Percentiles rank a stretch among this genome's conserved stretches.
phyloP scores from a whole-genome alignment of 2,888 invertebrate genomes.

The Caenorhabditis angaria region DNA sequence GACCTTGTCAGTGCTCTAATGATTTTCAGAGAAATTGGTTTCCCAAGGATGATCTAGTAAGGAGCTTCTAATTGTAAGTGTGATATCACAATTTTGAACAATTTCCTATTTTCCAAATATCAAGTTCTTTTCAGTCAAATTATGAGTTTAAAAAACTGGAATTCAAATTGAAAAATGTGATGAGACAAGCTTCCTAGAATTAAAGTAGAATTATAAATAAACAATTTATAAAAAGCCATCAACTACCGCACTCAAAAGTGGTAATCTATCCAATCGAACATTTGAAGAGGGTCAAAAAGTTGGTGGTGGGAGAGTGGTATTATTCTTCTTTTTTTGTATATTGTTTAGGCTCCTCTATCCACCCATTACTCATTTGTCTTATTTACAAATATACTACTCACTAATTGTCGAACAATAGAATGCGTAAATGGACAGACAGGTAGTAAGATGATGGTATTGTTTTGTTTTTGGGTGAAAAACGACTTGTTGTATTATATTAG shows the following conservation, averaged over 20 bases:
- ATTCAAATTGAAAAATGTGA: background rate
- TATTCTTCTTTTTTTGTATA: too few relatives aligned
- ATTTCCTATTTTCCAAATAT: too few relatives aligned
- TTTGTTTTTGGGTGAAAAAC: background rate
- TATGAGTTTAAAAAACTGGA: background rate
- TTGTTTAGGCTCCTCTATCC: too few relatives aligned
- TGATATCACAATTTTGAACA: too few relatives aligned
- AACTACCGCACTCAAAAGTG: constrained; percentile 12
- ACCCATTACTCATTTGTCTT: background rate
- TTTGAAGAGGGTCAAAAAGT: constrained; percentile 9
- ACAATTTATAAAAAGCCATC: constrained; percentile 28
- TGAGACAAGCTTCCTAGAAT: constrained; percentile 14
- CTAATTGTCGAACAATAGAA: constrained; percentile 4
- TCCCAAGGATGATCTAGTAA: too few relatives aligned
- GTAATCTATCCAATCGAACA: constrained; percentile 7
- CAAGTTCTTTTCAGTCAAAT: too few relatives aligned
- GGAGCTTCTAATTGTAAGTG: too few relatives aligned
- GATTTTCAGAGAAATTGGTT: too few relatives aligned
- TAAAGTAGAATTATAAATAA: constrained; percentile 28
- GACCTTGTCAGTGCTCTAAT: too few relatives aligned
- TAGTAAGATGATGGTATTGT: background rate
- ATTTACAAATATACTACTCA: background rate
- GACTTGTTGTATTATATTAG: background rate
- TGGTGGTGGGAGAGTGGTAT: constrained; percentile 5
- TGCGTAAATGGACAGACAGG: background rate